Percentiles rank a stretch among this genome's conserved stretches.
These are phyloP conservation scores for Mus spicilegus DNA, from an alignment of 2,113 vertebrate species.

Conservation along the genomic window DNA sequence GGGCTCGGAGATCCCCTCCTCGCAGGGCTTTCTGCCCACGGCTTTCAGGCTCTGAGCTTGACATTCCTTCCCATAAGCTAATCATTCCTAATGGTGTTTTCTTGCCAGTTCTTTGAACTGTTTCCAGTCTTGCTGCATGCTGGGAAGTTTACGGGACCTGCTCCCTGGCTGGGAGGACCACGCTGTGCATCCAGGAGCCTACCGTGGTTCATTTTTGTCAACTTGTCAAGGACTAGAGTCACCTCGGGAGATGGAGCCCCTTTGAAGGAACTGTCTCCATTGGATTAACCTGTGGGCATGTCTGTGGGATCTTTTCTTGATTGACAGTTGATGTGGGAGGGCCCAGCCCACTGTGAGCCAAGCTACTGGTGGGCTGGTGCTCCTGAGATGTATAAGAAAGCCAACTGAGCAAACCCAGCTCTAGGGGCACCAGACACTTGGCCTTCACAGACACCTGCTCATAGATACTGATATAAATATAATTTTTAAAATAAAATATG, in stretches of 20 bases:
- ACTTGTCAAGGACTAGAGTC: background rate
- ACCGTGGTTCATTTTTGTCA: background rate
- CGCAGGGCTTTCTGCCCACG: constrained; percentile 60
- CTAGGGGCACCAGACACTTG: background rate
- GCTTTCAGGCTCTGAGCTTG: background rate
- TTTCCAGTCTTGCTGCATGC: background rate
- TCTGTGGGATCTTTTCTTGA: background rate
- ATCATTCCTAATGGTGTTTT: background rate
- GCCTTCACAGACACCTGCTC: background rate
- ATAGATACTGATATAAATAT: background rate
- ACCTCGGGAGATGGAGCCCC: background rate
- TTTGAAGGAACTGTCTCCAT: background rate
- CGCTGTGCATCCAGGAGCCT: too few species aligned
- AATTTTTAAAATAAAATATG: background rate
- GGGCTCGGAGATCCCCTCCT: constrained; percentile 65
- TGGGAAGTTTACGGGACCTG: background rate
- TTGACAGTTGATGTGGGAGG: background rate
- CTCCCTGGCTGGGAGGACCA: background rate
- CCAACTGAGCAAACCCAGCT: background rate
- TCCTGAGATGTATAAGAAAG: background rate
- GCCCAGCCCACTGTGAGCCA: background rate
- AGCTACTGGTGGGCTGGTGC: background rate
- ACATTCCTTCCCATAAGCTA: background rate
- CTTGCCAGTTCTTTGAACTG: constrained; percentile 2
- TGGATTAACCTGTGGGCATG: background rate